Evolutionary conservation across 2,888 invertebrate genomes (phyloP).

Genomic region (Drosophila differens): DNA sequence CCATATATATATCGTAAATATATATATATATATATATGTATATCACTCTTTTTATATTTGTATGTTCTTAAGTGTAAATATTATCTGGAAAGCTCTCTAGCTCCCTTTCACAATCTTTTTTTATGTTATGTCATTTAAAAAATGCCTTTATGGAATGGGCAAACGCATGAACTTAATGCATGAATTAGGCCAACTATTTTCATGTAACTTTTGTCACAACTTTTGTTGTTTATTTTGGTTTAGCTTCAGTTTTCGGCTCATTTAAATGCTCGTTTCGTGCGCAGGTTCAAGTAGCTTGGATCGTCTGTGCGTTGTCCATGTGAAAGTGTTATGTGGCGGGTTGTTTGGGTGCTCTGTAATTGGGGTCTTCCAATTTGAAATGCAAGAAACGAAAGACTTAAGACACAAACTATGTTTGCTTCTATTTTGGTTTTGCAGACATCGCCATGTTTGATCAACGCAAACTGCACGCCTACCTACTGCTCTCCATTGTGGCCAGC

Average conservation of each 20-base stretch:
- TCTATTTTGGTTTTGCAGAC: constrained; percentile 71
- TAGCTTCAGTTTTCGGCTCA: constrained; percentile 19
- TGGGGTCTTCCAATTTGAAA: constrained; percentile 5
- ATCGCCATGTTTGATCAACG: constrained; percentile 88
- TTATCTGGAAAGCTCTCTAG: background rate
- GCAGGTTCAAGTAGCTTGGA: constrained; percentile 53
- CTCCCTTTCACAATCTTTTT: background rate
- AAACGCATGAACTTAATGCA: constrained; percentile 8
- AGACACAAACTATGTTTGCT: constrained; percentile 49
- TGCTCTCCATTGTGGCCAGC: constrained; percentile 89
- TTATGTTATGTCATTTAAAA: constrained; percentile 16
- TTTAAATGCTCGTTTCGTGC: constrained; percentile 57
- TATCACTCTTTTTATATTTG: background rate
- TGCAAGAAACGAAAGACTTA: constrained; percentile 61
- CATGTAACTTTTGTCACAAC: constrained; percentile 43
- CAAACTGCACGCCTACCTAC: constrained; percentile 89
- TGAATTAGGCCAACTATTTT: constrained; percentile 40
- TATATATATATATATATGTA: no score
- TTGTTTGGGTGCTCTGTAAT: background rate
- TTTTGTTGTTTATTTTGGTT: background rate
- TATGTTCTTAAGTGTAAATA: background rate
- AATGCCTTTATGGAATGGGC: background rate
- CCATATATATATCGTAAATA: background rate
- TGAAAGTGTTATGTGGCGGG: constrained; percentile 64
- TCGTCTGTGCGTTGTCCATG: constrained; percentile 31